These are phyloP conservation scores for Pampus argenteus DNA, from an alignment of 2,797 vertebrate species.

Conservation along the genomic window DNA sequence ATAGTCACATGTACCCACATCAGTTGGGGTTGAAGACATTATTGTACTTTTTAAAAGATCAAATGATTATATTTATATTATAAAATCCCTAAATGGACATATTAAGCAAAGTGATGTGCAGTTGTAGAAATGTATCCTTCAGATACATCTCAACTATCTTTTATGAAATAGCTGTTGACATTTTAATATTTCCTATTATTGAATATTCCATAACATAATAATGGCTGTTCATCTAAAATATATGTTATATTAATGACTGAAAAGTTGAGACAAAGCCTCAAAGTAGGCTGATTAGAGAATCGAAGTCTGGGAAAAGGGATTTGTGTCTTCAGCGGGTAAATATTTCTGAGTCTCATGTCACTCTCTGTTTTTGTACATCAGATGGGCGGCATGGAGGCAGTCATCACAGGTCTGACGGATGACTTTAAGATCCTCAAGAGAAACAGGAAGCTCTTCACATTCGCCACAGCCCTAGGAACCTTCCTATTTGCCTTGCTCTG, in stretches of 20 bases:
- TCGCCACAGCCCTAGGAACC: slow-evolving; percentile 89
- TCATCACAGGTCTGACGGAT: slow-evolving; percentile 95
- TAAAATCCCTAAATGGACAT: too few relatives aligned
- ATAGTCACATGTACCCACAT: background rate
- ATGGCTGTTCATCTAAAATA: background rate
- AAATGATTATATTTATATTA: too few relatives aligned
- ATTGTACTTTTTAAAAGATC: background rate
- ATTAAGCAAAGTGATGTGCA: background rate
- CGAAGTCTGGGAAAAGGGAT: background rate
- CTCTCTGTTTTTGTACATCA: slow-evolving; percentile 65
- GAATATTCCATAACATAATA: background rate
- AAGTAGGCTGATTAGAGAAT: too few relatives aligned
- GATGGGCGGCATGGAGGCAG: slow-evolving; percentile 99
- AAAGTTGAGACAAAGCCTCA: too few relatives aligned
- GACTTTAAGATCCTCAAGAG: slow-evolving; percentile 95
- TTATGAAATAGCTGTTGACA: background rate
- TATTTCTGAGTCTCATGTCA: slow-evolving; percentile 4
- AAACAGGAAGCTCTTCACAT: slow-evolving; percentile 95
- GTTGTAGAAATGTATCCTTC: background rate
- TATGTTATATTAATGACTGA: too few relatives aligned
- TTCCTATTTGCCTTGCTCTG: slow-evolving; percentile 94
- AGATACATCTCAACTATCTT: background rate
- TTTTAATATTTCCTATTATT: background rate
- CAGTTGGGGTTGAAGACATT: background rate
- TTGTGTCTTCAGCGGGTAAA: background rate